Evolutionary conservation across 2,113 vertebrate genomes (phyloP), one percentile per base, ranked within the genome.

Genomic region (Forbesichthys agassizii): DNA sequence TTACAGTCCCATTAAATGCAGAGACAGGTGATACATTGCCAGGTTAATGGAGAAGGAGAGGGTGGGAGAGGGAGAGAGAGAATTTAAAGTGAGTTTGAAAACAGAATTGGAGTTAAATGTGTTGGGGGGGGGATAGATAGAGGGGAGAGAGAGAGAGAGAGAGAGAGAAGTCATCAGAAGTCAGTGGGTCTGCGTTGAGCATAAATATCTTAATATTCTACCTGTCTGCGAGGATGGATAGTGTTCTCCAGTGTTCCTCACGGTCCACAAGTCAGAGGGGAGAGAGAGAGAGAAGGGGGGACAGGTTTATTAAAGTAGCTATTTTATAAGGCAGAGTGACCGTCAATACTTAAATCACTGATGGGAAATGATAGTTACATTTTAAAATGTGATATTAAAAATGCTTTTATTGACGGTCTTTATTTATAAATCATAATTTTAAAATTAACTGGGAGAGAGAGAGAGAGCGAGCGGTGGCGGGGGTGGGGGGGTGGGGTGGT

Each of bases 151-250:
- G 18, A 42, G 18, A 3, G 16, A 16, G 16, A 16, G 18, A 42
- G 36, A 9, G 56, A 33, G 18, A 36, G 3, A 36, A 68, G 74
- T 64, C 71, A 60, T 58, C 6, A 36, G 3, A 47, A 68, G 74
- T 64, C 71, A 63, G 54, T 86, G 84, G 68, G 81, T 83, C 86
- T 84, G 86, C 84, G 81, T 68, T 63, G 73, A 67, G 73, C 81
- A 79, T 74, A 70, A 80, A 64, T 52, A 65, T 77, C 49, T 75
- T 87, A 87, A 89, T 90, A 80, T 83, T 82, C 79, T 66, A 20
- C 47, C 72, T 61, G 64, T 83, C 75, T 68, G 61, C 68, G 73
- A 67, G 66, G 82, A 72, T 83, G 79, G 87, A 42, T 6, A 42
- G 36, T 42, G 36, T 42, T 42, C 36, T 42, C 36, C 68, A 13